These are phyloP conservation scores for Coelinius sp. DNA, from an alignment of 2,888 invertebrate genomes.

Conservation along the genomic window DNA sequence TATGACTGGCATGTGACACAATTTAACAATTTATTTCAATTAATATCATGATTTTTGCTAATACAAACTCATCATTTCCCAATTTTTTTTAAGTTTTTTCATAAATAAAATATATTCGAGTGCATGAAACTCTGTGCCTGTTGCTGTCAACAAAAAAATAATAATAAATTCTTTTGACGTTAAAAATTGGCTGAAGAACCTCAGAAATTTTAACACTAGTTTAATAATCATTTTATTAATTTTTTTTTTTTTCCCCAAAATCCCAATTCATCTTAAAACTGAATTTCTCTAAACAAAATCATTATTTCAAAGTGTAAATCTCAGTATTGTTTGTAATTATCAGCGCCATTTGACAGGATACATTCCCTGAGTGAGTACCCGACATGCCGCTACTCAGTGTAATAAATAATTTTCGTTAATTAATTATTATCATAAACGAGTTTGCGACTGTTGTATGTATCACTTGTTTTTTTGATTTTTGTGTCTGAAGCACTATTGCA, in stretches of 20 bases:
- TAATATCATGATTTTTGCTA: background rate
- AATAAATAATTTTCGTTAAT: slow-evolving; percentile 64
- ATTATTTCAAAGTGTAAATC: slow-evolving; percentile 70
- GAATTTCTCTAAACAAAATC: slow-evolving; percentile 45
- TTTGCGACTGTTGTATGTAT: slow-evolving; percentile 41
- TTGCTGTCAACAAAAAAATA: slow-evolving; percentile 52
- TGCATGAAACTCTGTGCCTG: slow-evolving; percentile 57
- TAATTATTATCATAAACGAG: slow-evolving; percentile 50
- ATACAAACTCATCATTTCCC: slow-evolving; percentile 23
- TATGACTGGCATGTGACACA: slow-evolving; percentile 4
- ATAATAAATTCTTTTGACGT: slow-evolving; percentile 26
- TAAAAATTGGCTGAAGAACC: slow-evolving; percentile 1
- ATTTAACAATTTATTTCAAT: background rate
- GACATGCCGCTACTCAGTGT: slow-evolving; percentile 70
- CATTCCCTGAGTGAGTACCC: slow-evolving; percentile 70
- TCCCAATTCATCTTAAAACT: background rate
- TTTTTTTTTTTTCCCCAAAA: slow-evolving; percentile 16
- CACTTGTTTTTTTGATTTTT: slow-evolving; percentile 40
- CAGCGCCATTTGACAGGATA: slow-evolving; percentile 70
- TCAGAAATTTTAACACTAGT: slow-evolving; percentile 14
- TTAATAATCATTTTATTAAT: background rate
- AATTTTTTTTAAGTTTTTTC: background rate
- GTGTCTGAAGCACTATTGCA: slow-evolving; percentile 31
- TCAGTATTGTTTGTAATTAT: slow-evolving; percentile 70
- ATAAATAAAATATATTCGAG: slow-evolving; percentile 28